These are phyloP conservation scores for Pollenia angustigena DNA, from an alignment of 2,888 invertebrate genomes.

Conservation along the genomic window DNA sequence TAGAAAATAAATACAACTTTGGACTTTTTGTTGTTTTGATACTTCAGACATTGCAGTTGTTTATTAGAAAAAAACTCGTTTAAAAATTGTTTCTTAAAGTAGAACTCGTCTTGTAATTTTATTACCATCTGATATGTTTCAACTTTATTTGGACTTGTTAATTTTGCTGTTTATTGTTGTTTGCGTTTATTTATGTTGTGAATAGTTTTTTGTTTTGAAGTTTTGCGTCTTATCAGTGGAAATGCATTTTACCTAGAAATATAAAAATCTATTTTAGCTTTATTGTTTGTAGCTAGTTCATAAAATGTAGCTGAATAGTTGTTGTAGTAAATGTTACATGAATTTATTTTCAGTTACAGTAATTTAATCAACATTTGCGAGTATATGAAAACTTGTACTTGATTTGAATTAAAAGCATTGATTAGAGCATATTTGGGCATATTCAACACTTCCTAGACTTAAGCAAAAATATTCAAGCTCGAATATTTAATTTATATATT, in stretches of 20 bases:
- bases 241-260: slow-evolving; percentile 26
- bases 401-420: too few species aligned
- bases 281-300: background rate
- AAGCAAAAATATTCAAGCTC: too few species aligned
- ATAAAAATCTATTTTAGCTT: slow-evolving; percentile 27
- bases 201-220: slow-evolving; percentile 2
- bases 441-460: too few species aligned
- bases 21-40: slow-evolving; percentile 37
- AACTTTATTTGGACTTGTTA: slow-evolving; percentile 58
- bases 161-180: slow-evolving; percentile 35
- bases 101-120: slow-evolving; percentile 55
- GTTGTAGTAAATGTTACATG: background rate
- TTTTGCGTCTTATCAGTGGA: slow-evolving; percentile 20
- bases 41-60: slow-evolving; percentile 54
- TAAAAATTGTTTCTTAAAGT: slow-evolving; percentile 62
- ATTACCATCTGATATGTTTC: slow-evolving; percentile 60
- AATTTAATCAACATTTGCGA: background rate
- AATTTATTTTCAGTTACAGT: background rate
- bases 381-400: too few species aligned
- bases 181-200: slow-evolving; percentile 64
- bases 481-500: too few species aligned
- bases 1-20: slow-evolving; percentile 35
- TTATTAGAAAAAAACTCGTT: slow-evolving; percentile 43
- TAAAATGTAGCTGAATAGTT: slow-evolving; percentile 11
- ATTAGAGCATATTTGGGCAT: too few species aligned